Conservation (phyloP, 2,797 vertebrate genomes). For the Orientallactaga sibirica region DNA sequence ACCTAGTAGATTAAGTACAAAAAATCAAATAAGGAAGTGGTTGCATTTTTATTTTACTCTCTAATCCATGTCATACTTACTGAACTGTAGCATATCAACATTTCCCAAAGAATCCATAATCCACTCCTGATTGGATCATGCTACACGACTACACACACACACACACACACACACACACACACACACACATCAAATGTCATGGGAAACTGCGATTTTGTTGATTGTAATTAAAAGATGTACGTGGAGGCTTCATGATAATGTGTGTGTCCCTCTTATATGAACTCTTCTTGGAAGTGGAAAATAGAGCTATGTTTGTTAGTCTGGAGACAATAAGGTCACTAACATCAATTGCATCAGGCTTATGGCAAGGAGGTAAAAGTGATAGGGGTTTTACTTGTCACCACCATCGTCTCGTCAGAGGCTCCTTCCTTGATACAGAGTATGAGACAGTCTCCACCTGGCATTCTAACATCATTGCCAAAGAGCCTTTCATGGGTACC, state of each 20-base stretch:
- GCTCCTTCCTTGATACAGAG: neutral
- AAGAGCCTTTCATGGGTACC: too few relatives aligned
- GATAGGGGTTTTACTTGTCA: rapidly evolving
- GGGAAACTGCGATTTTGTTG: neutral
- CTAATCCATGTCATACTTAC: neutral
- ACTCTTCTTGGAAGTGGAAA: neutral
- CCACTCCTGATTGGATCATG: neutral
- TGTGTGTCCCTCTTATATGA: neutral
- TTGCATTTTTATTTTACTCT: neutral
- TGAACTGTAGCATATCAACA: neutral
- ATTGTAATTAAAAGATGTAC: neutral
- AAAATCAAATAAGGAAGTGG: neutral
- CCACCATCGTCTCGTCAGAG: neutral
- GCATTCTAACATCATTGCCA: neutral
- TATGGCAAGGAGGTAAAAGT: neutral
- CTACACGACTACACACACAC: too few relatives aligned
- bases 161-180: too few relatives aligned
- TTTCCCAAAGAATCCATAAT: neutral
- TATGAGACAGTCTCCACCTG: neutral
- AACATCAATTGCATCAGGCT: neutral
- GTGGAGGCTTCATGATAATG: neutral
- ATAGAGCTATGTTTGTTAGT: neutral
- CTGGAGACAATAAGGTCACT: neutral
- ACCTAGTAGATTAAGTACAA: neutral
- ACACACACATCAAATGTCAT: neutral